Conservation (phyloP, 1,140 invertebrate genomes). For the Drosophila kikkawai region DNA sequence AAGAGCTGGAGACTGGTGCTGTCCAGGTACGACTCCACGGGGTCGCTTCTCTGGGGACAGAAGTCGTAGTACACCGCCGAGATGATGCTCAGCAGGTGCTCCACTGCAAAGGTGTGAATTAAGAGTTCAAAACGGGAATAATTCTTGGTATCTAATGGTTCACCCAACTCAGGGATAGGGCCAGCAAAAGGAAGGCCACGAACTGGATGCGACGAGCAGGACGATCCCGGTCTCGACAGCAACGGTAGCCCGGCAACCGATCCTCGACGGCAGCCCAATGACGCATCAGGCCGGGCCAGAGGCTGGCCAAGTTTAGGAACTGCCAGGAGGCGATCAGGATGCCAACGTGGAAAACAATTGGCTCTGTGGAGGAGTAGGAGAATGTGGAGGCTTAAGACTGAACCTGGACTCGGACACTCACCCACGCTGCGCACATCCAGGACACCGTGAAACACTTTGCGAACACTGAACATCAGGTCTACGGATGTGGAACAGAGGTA, state of each 20-base stretch:
- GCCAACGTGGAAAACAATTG: constrained; percentile 66
- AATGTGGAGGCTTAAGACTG: neutral
- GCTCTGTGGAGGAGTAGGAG: constrained; percentile 42
- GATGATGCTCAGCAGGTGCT: constrained; percentile 80
- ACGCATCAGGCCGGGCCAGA: constrained; percentile 74
- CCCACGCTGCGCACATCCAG: constrained; percentile 77
- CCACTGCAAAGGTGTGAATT: constrained; percentile 44
- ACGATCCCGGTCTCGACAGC: constrained; percentile 34
- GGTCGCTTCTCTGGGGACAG: constrained; percentile 62
- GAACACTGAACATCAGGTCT: constrained; percentile 57
- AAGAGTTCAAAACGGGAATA: neutral
- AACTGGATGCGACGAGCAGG: constrained; percentile 46
- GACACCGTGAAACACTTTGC: constrained; percentile 37
- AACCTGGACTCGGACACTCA: constrained; percentile 14
- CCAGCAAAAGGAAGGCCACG: constrained; percentile 55
- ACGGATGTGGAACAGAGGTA: constrained; percentile 44
- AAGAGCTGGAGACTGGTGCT: constrained; percentile 59
- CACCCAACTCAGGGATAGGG: constrained; percentile 66
- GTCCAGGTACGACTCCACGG: constrained; percentile 69
- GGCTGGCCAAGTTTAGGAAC: constrained; percentile 61
- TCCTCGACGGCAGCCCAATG: constrained; percentile 67
- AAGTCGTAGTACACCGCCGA: constrained; percentile 66
- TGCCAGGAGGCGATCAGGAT: constrained; percentile 51
- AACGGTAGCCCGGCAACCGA: constrained; percentile 49
- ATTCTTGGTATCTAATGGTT: constrained; percentile 1